Percentiles rank a stretch among this genome's conserved stretches.
These are phyloP conservation scores for Girardinus metallicus DNA, from an alignment of 2,797 vertebrate species.

Conservation along the genomic window DNA sequence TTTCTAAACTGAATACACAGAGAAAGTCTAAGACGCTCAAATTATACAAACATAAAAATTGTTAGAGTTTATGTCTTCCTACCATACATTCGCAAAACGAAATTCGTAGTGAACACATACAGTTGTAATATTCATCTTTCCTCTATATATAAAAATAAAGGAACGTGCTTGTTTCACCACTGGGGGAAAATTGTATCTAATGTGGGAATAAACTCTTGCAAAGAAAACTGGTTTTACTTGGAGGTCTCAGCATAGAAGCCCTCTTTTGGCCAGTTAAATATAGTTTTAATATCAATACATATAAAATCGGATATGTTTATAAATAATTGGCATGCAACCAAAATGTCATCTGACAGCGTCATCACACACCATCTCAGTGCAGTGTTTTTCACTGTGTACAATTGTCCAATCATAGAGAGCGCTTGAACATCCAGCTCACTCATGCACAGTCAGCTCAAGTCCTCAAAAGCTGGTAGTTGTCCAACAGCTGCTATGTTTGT, in stretches of 20 bases:
- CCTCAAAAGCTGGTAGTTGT: not conserved
- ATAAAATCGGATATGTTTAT: not conserved
- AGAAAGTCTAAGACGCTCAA: slow-evolving; percentile 15
- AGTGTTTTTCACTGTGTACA: not conserved
- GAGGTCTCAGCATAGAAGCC: slow-evolving; percentile 41
- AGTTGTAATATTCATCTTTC: not conserved
- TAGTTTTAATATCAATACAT: slow-evolving; percentile 38
- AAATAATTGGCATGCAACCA: not conserved
- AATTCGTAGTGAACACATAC: slow-evolving; percentile 9
- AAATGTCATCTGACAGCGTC: not conserved
- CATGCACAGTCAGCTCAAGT: not conserved
- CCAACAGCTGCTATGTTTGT: not conserved
- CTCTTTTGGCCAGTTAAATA: slow-evolving; percentile 45
- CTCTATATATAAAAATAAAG: slow-evolving; percentile 12
- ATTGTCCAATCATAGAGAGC: not conserved
- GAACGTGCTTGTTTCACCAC: not conserved
- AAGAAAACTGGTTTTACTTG: slow-evolving; percentile 14
- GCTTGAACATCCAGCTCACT: not conserved
- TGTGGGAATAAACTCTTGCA: not conserved
- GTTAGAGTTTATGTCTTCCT: not conserved
- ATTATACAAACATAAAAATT: slow-evolving; percentile 31
- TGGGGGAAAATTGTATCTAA: not conserved
- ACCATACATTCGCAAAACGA: slow-evolving; percentile 10
- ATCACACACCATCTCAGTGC: not conserved
- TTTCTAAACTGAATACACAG: slow-evolving; percentile 37